A percentile compares a stretch with the other conserved stretches of the same genome.
These are phyloP conservation scores for Drosophila eohydei DNA, from an alignment of 2,888 invertebrate species.

Conservation along the genomic window DNA sequence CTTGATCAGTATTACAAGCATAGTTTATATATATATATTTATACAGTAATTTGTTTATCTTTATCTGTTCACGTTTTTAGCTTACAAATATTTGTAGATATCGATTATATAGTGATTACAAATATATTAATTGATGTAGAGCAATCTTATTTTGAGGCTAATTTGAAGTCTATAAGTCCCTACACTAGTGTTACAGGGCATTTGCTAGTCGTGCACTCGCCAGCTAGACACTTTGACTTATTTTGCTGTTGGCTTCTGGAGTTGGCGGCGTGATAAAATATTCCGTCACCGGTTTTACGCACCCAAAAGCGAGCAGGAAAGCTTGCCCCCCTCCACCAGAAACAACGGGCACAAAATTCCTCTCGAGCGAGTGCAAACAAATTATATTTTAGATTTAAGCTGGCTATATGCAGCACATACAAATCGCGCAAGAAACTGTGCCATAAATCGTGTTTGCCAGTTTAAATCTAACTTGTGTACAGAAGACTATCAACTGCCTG, in stretches of 20 bases:
- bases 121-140: too few relatives aligned
- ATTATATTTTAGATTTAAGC: constrained; percentile 32
- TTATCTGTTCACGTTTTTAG: too few relatives aligned
- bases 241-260: constrained; percentile 39
- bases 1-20: neutral
- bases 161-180: neutral
- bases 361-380: constrained; percentile 35
- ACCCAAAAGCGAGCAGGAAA: constrained; percentile 19
- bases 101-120: too few relatives aligned
- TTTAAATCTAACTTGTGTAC: constrained; percentile 7
- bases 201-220: neutral
- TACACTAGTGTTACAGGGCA: neutral
- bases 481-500: constrained; percentile 3
- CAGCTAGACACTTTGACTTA: neutral
- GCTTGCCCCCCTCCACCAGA: constrained; percentile 15
- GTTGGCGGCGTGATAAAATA: constrained; percentile 59
- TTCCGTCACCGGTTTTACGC: constrained; percentile 57
- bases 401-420: constrained; percentile 14
- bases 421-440: constrained; percentile 1
- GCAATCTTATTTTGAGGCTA: neutral
- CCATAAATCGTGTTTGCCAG: constrained; percentile 9
- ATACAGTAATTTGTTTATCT: too few relatives aligned
- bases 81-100: too few relatives aligned
- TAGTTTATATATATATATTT: too few relatives aligned
- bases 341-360: constrained; percentile 10